Base-by-base conservation (phyloP, 2,888 invertebrate genomes). In the Galerucella calmariensis region DNA sequence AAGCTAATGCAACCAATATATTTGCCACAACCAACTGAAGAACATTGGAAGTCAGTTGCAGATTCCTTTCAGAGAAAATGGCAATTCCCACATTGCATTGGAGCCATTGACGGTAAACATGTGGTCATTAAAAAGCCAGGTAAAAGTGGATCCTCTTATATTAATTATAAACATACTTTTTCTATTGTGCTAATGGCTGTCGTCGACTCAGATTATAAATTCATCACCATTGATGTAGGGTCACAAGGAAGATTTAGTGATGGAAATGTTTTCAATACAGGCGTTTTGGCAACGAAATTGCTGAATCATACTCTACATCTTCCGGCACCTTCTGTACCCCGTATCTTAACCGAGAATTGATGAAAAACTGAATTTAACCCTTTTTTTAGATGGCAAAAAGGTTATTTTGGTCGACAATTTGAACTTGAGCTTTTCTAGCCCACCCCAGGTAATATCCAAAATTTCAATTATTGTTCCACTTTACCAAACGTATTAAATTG, bases 21-120 rank as follows among this genome's bases (percentile, higher is more conserved):
- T 27, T 27, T 27, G 27, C 27, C 27, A 27, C 27, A 76, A 76
- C 79, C 79, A 58, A 75, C 80, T 70, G 63, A 53, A 71, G 78
- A 80, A 74, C 53, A 61, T 66, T 80, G 80, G 79, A 53, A 75
- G 68, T 70, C 71, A 51, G 69, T 79, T 73, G 76, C 80, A 58
- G 27, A 58, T 51, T 67, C 66, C 10, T 82, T 76, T 75, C 69
- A 79, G 65, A 70, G 65, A 74, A 79, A 70, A 69, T 61, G 67
- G 27, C 14, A 61, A 9, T 46, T 46, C 46, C 46, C 46, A 46
- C 46, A 24, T 20, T 61, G 61, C 61, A 12, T 81, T 12, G 81
- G 82, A 12, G 74, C 80, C 16, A 72, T 81, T 46, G 82, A 82
- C 75, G 80, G 81, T 20, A 84, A 83, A 78, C 82, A 83, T 75